A percentile compares a stretch with the other conserved stretches of the same genome.
Conservation (phyloP, 2,113 vertebrate genomes). For the Hydropotes inermis region DNA sequence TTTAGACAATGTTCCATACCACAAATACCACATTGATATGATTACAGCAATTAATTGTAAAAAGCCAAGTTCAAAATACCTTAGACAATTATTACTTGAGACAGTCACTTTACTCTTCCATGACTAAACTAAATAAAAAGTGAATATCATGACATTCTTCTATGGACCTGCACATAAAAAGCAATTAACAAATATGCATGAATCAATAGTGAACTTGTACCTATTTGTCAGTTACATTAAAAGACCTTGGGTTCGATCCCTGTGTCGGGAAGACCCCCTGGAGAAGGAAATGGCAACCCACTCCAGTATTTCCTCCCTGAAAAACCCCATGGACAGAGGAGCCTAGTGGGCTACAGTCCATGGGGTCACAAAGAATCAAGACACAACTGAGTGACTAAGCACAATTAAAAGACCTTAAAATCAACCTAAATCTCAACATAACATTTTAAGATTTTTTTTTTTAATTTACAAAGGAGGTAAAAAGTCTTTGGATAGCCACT, state of each 20-base stretch:
- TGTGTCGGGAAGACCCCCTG: background rate
- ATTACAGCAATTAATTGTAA: constrained; percentile 10
- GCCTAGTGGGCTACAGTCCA: background rate
- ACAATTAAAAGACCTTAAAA: background rate
- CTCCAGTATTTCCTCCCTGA: background rate
- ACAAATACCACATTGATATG: background rate
- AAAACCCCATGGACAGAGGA: background rate
- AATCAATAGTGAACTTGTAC: background rate
- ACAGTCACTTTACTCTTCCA: background rate
- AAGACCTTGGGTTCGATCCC: background rate
- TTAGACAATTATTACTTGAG: background rate
- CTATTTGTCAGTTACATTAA: background rate
- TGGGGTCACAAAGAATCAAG: background rate
- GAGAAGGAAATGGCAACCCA: background rate
- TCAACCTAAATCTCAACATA: constrained; percentile 24
- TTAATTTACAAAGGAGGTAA: background rate
- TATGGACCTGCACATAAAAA: background rate
- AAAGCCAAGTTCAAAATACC: background rate
- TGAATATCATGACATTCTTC: background rate
- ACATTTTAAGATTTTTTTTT: background rate
- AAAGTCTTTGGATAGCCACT: background rate
- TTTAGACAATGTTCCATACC: background rate
- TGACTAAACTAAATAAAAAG: background rate
- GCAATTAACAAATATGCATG: background rate
- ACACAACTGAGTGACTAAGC: background rate